Base-by-base conservation (phyloP, 2,888 invertebrate genomes). In the Ornithoptera priamus region DNA sequence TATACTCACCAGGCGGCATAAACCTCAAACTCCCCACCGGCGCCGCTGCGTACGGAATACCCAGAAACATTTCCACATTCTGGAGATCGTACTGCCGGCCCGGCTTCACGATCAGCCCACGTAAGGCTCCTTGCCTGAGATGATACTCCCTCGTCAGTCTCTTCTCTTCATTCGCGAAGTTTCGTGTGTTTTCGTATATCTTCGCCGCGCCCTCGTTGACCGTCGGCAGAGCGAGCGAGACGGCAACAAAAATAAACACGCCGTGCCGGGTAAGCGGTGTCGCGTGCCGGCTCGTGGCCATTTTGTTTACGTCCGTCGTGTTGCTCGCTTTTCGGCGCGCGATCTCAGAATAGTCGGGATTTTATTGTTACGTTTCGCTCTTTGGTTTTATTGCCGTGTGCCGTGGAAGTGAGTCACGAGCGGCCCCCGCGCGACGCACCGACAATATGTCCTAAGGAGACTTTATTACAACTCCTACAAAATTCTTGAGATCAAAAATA, bases 21-120 rank as follows among this genome's bases (percentile, higher is more conserved):
- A 97, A 97, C 70, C 97, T 93, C 65, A 96, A 91, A 70, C 90
- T 94, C 8, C 95, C 96, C 7, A 95, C 93, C 0, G 97, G 97
- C 15, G 97, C 94, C 53, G 96, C 96, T 6, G 97, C 97, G 87
- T 97, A 97, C 6, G 97, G 97, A 76, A 97, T 94, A 3, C 97
- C 97, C 67, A 95, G 89, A 82, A 95, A 97, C 84, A 96, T 95
- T 82, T 96, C 96, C 72, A 96, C 95, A 42, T 91, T 89, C 77
- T 94, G 94, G 70, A 96, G 83, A 53, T 94, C 93, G 68, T 94
- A 93, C 75, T 94, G 94, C 56, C 94, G 87, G 75, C 94, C 94
- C 6, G 95, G 95, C 74, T 94, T 94, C 58, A 95, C 94, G 24
- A 95, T 93, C 72, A 95, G 87, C 63, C 97, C 97, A 76, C 95